Base-by-base conservation (phyloP, 2,113 vertebrate genomes). In the Acrocephalus kingi region DNA sequence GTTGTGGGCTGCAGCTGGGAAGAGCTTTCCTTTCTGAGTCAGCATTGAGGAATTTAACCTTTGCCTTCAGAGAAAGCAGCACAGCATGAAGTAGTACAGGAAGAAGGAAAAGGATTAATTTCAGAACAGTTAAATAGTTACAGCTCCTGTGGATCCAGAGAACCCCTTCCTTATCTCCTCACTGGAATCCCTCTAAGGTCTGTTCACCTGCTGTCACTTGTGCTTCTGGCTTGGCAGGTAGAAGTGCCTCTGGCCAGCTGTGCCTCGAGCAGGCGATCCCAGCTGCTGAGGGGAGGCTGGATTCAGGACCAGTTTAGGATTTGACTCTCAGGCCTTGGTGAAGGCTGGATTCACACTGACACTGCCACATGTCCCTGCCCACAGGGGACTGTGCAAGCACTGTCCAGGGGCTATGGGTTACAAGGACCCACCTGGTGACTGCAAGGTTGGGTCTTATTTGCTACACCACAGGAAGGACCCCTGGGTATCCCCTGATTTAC, bases 261-360 rank as follows among this genome's bases (percentile, higher is more conserved):
- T 43, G 41, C 35, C 41, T 17, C 0, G 0, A 9, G 22, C 9
- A 9, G 79, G 31, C 0, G 0, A 37, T 24, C 24, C n/a, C 52
- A 13, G 6, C 28, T n/a, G 56, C 18, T 3, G 13, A 64, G n/a
- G 31, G 35, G 28, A 80, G 30, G 61, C 71, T 82, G 84, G 4
- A 56, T n/a, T 55, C 30, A 31, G 35, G 45, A 51, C 8, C 20
- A 7, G 0, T 3, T 46, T 13, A 30, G 51, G 51, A 27, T 69
- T 43, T 77, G 28, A 45, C 18, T 28, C 80, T n/a, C 8, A 21
- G 59, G 22, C 51, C 27, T n/a, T 39, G 37, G 21, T 45, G 58
- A 49, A 72, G 5, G 17, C 30, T 49, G 33, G 21, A 24, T 33
- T 22, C 66, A 33, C 58, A 72, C 2, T 1, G 3, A 12, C 30